These are phyloP conservation scores for Holacanthus passer DNA, from an alignment of 2,113 vertebrate species.

Conservation along the genomic window DNA sequence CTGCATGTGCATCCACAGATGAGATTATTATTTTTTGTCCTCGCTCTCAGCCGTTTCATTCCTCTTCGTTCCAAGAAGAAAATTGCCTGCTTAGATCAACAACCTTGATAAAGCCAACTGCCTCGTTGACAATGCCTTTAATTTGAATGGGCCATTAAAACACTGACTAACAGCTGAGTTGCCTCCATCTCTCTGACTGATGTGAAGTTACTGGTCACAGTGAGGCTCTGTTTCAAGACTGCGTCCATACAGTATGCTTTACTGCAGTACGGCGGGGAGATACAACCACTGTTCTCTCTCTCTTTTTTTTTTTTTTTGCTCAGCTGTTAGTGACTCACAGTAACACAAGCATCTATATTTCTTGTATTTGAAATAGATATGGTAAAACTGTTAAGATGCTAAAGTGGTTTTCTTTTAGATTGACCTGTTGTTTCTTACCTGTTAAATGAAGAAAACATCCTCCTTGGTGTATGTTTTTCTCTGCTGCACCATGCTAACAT, in stretches of 20 bases:
- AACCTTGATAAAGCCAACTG: slow-evolving; percentile 38
- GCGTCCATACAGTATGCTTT: not conserved
- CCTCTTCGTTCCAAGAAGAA: slow-evolving; percentile 32
- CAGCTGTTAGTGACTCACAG: not conserved
- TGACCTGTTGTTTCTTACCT: too few species aligned
- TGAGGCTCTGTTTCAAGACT: not conserved
- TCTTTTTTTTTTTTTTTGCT: not conserved
- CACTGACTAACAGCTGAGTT: slow-evolving; percentile 20
- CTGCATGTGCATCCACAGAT: slow-evolving; percentile 20
- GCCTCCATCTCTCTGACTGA: slow-evolving; percentile 54
- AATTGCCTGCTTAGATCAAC: slow-evolving; percentile 48
- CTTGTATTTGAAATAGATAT: not conserved
- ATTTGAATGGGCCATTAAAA: slow-evolving; percentile 54
- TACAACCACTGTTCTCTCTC: not conserved
- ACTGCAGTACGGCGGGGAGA: not conserved
- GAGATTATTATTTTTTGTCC: not conserved
- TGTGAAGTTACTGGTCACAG: slow-evolving; percentile 15
- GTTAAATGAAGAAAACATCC: too few species aligned
- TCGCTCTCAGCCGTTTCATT: slow-evolving; percentile 10
- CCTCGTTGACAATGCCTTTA: slow-evolving; percentile 38
- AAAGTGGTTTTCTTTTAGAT: too few species aligned
- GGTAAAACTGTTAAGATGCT: not conserved
- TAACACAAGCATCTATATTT: too few species aligned
- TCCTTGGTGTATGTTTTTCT: too few species aligned
- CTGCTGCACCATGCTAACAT: too few species aligned